Evolutionary conservation across 2,113 vertebrate species (phyloP).

Genomic region (Sus scrofa): DNA sequence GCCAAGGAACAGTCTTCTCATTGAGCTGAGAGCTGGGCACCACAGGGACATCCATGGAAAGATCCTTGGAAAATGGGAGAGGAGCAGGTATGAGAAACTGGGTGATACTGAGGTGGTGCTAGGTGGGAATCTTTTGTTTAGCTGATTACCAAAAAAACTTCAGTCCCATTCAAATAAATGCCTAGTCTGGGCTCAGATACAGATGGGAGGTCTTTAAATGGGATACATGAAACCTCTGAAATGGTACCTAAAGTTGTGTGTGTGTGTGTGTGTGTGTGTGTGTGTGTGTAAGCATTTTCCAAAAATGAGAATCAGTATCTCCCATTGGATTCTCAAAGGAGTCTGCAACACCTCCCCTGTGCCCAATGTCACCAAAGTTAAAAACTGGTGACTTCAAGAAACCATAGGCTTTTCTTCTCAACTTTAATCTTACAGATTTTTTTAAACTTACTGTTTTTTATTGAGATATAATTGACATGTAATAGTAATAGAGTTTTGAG

Average conservation of each 20-base stretch:
- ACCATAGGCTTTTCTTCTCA: not conserved
- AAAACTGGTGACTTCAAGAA: not conserved
- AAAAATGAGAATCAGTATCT: not conserved
- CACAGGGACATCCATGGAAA: not conserved
- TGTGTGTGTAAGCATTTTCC: not conserved
- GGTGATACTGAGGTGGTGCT: not conserved
- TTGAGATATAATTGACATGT: not conserved
- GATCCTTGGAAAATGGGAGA: not conserved
- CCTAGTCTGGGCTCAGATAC: not conserved
- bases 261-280: not conserved
- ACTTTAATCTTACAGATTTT: not conserved
- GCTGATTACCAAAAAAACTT: not conserved
- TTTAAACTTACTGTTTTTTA: not conserved
- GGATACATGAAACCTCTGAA: not conserved
- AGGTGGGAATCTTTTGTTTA: not conserved
- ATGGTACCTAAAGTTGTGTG: not conserved
- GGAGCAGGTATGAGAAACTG: not conserved
- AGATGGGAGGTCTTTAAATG: not conserved
- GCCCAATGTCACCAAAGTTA: not conserved
- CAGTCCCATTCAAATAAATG: conserved; percentile 1
- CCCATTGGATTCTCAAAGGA: conserved; percentile 41
- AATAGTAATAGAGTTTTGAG: not conserved
- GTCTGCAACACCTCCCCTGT: not conserved
- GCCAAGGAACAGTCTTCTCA: not conserved
- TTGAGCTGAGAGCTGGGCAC: not conserved